Conservation (phyloP, 2,888 invertebrate species). For the Halictus ligatus region DNA sequence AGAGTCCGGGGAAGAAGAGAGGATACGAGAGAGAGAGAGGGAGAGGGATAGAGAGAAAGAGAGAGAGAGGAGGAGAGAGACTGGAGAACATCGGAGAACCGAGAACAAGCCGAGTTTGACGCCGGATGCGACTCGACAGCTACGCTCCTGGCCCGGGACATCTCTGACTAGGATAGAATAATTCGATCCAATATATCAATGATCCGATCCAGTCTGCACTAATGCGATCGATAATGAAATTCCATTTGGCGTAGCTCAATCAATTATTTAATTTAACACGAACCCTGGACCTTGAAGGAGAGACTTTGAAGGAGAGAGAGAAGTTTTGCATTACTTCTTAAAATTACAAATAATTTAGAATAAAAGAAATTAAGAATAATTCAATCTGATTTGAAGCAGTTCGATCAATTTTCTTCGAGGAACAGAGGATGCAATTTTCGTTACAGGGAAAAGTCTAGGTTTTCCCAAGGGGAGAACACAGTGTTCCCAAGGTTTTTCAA, state of each 20-base stretch:
- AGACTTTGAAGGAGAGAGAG: not conserved
- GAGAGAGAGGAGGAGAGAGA: not conserved
- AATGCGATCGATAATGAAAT: no score
- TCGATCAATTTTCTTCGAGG: not conserved
- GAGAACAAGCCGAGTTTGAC: not conserved
- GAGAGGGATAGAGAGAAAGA: not conserved
- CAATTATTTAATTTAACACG: not conserved
- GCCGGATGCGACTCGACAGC: not conserved
- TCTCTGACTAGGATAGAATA: not conserved
- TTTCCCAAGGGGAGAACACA: not conserved
- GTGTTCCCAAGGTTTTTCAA: constrained; percentile 24
- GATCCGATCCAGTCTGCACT: not conserved
- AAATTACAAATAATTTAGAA: no score
- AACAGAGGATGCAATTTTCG: not conserved
- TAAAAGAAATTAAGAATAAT: no score
- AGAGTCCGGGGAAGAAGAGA: constrained; percentile 55
- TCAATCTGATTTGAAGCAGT: not conserved
- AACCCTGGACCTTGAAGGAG: not conserved
- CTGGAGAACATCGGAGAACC: not conserved
- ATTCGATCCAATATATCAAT: not conserved
- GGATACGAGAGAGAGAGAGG: not conserved
- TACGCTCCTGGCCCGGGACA: not conserved
- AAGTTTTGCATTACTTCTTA: not conserved
- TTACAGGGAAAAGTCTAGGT: not conserved
- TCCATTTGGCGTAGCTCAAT: no score